Conservation (phyloP, 2,113 vertebrate species). For the Pleuronectes platessa region DNA sequence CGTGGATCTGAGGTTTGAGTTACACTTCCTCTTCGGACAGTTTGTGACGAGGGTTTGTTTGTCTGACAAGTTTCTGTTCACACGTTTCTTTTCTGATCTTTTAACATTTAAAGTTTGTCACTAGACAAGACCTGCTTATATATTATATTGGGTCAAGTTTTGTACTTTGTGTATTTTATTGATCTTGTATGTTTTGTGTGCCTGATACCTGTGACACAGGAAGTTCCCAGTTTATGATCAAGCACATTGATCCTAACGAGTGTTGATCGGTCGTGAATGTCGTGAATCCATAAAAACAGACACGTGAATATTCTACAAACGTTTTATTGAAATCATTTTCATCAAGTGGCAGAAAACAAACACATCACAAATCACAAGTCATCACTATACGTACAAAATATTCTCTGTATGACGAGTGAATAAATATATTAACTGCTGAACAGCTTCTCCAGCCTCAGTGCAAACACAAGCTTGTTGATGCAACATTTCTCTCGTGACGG, state of each 20-base stretch:
- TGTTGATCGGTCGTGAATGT: neutral
- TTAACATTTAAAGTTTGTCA: no score
- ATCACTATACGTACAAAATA: conserved; percentile 31
- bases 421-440: conserved; percentile 25
- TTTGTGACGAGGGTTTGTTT: neutral
- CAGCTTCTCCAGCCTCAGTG: neutral
- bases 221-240: neutral
- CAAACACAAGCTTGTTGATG: neutral
- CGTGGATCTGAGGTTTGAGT: neutral
- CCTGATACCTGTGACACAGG: neutral
- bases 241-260: neutral
- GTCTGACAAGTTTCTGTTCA: neutral
- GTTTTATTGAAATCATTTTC: neutral
- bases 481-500: neutral
- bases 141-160: neutral
- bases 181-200: no score
- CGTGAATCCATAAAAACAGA: neutral
- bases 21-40: neutral
- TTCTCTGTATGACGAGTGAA: conserved; percentile 20
- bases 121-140: no score
- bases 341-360: conserved; percentile 3
- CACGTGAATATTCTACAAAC: neutral
- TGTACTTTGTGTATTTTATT: neutral
- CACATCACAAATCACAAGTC: conserved; percentile 8
- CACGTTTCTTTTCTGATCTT: no score